phyloP scores from a whole-genome alignment of 2,797 vertebrate genomes.

The Sarcophilus harrisii region DNA sequence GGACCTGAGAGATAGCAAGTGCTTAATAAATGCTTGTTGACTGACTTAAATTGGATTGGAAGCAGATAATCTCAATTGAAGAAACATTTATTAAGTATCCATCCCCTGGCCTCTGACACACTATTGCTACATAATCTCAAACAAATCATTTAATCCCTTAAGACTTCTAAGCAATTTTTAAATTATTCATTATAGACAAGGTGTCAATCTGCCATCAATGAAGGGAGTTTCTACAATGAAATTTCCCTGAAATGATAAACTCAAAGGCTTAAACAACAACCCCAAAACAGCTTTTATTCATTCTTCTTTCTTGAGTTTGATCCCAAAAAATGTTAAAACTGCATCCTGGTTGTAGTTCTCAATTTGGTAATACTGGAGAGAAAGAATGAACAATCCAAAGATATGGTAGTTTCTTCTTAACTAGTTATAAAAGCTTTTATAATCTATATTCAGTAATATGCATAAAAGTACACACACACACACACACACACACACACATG shows the following conservation, averaged over 20 bases:
- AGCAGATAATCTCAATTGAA: not conserved
- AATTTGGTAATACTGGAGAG: not conserved
- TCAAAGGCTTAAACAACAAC: not conserved
- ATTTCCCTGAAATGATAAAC: not conserved
- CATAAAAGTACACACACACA: not conserved
- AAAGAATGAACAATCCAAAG: not conserved
- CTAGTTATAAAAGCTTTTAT: not conserved
- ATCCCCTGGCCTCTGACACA: not conserved
- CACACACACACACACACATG: not conserved
- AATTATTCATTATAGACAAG: not conserved
- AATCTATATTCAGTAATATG: not conserved
- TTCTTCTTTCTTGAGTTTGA: not conserved
- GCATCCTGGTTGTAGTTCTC: not conserved
- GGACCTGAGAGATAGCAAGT: not conserved
- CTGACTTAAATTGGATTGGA: not conserved
- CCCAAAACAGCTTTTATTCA: not conserved
- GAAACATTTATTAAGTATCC: not conserved
- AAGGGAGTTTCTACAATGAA: not conserved
- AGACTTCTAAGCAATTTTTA: not conserved
- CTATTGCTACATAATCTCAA: not conserved
- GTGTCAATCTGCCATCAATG: not conserved
- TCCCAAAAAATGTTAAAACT: not conserved
- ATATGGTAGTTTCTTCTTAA: not conserved
- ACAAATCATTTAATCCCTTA: not conserved
- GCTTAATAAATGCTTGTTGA: not conserved